These are phyloP conservation scores for Ciconia nigra DNA, from an alignment of 2,797 vertebrate genomes.

Conservation along the genomic window DNA sequence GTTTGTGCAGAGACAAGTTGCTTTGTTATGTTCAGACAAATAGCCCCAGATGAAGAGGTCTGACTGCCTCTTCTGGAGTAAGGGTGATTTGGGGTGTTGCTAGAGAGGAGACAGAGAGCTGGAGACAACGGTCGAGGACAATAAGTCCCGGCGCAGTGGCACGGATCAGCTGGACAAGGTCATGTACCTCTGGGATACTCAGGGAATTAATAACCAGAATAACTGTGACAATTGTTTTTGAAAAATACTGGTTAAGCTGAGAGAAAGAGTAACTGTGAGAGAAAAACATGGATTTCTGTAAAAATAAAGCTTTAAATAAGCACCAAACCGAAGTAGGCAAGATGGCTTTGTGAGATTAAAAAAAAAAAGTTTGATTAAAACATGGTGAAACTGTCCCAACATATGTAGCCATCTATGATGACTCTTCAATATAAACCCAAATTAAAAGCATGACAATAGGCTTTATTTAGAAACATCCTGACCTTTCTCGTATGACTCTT, in stretches of 20 bases:
- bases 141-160: background rate
- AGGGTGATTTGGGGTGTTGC: background rate
- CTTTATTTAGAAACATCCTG: slow-evolving; percentile 56
- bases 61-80: background rate
- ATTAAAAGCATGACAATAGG: slow-evolving; percentile 43
- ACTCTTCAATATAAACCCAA: background rate
- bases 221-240: background rate
- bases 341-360: background rate
- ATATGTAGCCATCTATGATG: background rate
- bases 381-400: background rate
- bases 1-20: background rate
- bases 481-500: slow-evolving; percentile 46
- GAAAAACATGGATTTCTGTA: background rate
- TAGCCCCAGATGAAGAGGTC: background rate
- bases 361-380: background rate
- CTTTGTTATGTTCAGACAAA: background rate
- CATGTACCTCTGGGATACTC: background rate
- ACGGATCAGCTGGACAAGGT: background rate
- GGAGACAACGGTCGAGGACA: background rate
- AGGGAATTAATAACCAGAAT: background rate
- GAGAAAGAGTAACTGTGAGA: background rate
- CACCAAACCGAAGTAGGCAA: background rate
- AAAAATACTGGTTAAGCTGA: background rate
- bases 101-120: background rate
- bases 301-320: background rate